Conservation (phyloP, 2,113 vertebrate genomes). For the Bagarius yarrelli region DNA sequence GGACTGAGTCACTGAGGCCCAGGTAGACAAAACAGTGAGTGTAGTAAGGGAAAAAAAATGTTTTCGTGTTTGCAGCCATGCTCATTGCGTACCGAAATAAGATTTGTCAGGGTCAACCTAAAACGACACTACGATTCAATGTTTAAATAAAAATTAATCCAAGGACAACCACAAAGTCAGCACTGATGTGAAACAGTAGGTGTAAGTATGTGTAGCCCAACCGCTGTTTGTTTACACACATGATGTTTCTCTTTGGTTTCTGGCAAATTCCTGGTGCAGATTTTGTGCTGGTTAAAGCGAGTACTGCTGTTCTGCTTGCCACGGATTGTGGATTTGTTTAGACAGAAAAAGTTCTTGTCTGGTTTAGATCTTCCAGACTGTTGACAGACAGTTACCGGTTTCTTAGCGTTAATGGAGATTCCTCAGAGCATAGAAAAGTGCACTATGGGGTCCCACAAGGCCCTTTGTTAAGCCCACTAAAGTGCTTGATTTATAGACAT, state of each 20-base stretch:
- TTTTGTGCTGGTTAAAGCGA: neutral
- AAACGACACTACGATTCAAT: neutral
- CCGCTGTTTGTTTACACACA: neutral
- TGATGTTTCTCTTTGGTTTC: neutral
- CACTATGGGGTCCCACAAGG: neutral
- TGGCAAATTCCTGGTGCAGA: too few species aligned
- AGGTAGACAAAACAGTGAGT: constrained; percentile 33
- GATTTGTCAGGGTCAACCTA: too few species aligned
- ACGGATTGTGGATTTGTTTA: constrained; percentile 1
- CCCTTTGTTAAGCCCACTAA: neutral
- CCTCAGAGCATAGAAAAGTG: constrained; percentile 1
- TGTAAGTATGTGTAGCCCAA: neutral
- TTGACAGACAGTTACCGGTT: neutral
- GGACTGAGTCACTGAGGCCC: constrained; percentile 16
- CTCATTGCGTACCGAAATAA: neutral
- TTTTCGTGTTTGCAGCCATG: neutral
- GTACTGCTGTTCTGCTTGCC: neutral
- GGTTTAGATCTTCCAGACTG: neutral
- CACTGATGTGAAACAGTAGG: neutral
- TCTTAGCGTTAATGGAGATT: neutral
- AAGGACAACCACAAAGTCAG: neutral
- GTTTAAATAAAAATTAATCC: neutral
- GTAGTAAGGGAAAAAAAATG: constrained; percentile 3
- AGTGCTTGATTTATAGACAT: neutral
- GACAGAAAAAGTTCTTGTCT: constrained; percentile 8